Conservation (phyloP, 2,888 invertebrate species). For the Habroteleia sp. region DNA sequence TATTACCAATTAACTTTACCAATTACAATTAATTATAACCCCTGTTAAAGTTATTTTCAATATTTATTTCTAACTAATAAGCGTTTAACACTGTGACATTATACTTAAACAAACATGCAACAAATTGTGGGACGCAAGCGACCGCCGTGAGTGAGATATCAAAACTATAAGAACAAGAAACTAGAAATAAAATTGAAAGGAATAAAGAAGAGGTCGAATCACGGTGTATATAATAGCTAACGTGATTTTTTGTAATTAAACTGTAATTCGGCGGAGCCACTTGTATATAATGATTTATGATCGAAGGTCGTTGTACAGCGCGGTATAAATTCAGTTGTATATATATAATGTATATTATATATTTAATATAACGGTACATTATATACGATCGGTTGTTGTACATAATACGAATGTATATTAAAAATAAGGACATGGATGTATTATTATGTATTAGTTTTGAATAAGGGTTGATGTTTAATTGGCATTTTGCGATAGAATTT, state of each 20-base stretch:
- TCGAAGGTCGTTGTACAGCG: conserved; percentile 38
- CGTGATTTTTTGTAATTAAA: conserved; percentile 53
- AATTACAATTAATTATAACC: conserved; percentile 23
- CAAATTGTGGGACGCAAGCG: conserved; percentile 14
- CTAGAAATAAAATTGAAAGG: not conserved
- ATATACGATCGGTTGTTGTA: conserved; percentile 40
- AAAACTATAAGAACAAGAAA: conserved; percentile 9
- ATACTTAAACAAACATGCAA: conserved; percentile 38
- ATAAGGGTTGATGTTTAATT: not conserved
- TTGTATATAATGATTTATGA: conserved; percentile 41
- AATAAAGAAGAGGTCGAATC: conserved; percentile 1
- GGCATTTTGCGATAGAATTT: not conserved
- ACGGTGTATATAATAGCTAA: conserved; percentile 41
- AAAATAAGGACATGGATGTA: conserved; percentile 7
- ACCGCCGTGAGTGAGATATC: conserved; percentile 25
- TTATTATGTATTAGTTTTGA: conserved; percentile 21
- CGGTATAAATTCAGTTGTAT: conserved; percentile 39
- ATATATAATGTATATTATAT: conserved; percentile 48
- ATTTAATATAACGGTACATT: conserved; percentile 31
- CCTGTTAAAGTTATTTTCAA: conserved; percentile 31
- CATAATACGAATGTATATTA: conserved; percentile 34
- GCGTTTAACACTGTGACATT: conserved; percentile 51
- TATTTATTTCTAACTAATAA: conserved; percentile 55
- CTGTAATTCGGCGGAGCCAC: conserved; percentile 27
- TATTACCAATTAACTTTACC: conserved; percentile 20